These are phyloP conservation scores for Trichomalopsis sarcophagae DNA, from an alignment of 1,140 invertebrate species.

Conservation along the genomic window DNA sequence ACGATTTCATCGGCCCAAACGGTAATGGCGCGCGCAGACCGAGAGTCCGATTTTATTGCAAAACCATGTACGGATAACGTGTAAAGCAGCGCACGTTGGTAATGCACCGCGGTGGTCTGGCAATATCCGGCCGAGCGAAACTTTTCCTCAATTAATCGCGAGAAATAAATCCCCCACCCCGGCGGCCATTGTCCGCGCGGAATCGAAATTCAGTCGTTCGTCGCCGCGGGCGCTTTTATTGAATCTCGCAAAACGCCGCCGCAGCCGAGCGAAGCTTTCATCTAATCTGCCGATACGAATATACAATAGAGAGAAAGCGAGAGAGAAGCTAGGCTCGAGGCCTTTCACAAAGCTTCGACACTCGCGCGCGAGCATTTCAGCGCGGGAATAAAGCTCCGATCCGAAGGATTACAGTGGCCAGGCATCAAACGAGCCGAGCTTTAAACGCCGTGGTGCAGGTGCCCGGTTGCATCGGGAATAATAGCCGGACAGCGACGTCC, in stretches of 20 bases:
- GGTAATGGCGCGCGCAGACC: neutral
- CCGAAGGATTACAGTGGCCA: conserved; percentile 31
- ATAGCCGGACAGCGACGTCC: conserved; percentile 53
- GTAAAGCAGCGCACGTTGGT: neutral
- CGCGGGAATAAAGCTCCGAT: conserved; percentile 29
- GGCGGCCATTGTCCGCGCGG: conserved; percentile 4
- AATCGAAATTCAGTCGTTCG: conserved; percentile 36
- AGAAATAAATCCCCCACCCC: conserved; percentile 28
- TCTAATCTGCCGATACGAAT: conserved; percentile 44
- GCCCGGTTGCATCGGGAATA: conserved; percentile 51
- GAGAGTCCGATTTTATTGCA: neutral
- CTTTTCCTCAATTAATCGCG: conserved; percentile 35
- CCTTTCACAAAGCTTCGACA: conserved; percentile 21
- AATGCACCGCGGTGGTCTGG: neutral
- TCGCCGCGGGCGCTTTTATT: conserved; percentile 31
- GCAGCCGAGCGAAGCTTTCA: conserved; percentile 16
- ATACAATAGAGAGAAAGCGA: conserved; percentile 22
- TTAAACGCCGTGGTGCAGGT: neutral
- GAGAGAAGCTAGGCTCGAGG: neutral
- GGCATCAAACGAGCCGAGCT: conserved; percentile 13
- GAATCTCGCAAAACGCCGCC: conserved; percentile 40
- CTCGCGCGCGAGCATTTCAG: neutral
- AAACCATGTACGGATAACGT: neutral
- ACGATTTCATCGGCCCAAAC: too few relatives aligned
- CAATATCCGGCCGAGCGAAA: neutral